Evolutionary conservation across 2,113 vertebrate species (phyloP), one percentile per base, ranked within the genome.

Genomic region (Cebus imitator): DNA sequence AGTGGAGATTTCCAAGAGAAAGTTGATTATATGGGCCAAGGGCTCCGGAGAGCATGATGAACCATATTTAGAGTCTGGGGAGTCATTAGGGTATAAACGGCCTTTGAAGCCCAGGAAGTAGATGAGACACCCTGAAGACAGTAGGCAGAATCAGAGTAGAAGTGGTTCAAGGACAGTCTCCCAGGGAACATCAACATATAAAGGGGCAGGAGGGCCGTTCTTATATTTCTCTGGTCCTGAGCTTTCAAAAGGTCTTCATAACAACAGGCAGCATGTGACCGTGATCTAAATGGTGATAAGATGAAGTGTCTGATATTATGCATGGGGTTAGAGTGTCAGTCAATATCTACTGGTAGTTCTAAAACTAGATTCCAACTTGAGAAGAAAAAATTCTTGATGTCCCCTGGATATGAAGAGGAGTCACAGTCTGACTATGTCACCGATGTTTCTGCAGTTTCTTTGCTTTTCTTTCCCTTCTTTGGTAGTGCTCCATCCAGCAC

Each of bases 391-490:
- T 92, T 92, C 37, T 48, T 45, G 76, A 61, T 52, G 80, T 73
- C 43, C 75, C 30, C 58, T 94, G 55, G 27, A 87, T 61, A 66
- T 58, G 61, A 96, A 96, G 92, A 97, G 21, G 45, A 61, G 40
- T 78, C 57, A 35, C 7, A 52, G 87, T n/a, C 61, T 82, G 50
- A 87, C 32, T 84, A 70, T 97, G 96, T 97, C 70, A 13, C 52
- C 20, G n/a, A 87, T 95, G 92, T 81, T 90, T 88, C 75, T 76
- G 61, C 75, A 95, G 91, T 95, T 90, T 85, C 93, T 96, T 95
- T 94, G 83, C 66, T 95, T 94, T 97, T 90, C 90, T 78, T 93
- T 93, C 45, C 96, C 97, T 97, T 97, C 95, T 96, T 98, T 96
- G 95, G 97, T 96, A 91, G 96, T 94, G 75, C 75, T 73, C 17